phyloP scores from a whole-genome alignment of 2,113 vertebrate species.

The Trogon surrucura region DNA sequence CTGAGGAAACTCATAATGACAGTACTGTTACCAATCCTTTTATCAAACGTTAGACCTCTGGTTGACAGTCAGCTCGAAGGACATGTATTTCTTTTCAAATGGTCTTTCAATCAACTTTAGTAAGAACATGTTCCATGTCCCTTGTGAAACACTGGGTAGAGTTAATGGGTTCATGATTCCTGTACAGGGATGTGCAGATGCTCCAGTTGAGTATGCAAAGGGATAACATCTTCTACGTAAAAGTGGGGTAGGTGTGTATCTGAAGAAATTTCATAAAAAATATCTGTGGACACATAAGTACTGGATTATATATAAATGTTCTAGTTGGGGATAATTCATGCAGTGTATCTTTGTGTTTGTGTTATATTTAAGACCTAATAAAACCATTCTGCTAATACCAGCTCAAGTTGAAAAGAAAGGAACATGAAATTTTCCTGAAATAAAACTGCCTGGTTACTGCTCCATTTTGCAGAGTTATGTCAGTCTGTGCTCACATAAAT shows the following conservation, averaged over 20 bases:
- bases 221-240: background rate
- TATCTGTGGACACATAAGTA: background rate
- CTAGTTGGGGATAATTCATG: background rate
- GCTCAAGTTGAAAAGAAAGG: background rate
- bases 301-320: background rate
- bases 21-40: background rate
- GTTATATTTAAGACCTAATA: background rate
- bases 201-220: background rate
- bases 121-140: background rate
- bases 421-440: background rate
- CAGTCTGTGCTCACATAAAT: background rate
- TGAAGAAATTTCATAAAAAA: background rate
- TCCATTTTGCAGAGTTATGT: background rate
- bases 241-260: background rate
- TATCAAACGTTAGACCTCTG: background rate
- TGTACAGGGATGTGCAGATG: background rate
- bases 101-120: background rate
- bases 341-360: background rate
- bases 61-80: background rate
- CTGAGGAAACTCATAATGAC: background rate
- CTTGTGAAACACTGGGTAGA: background rate
- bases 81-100: background rate
- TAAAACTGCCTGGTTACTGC: background rate
- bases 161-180: background rate
- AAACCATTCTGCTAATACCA: background rate